Percentiles rank a stretch among this genome's conserved stretches.
Conservation (phyloP, 2,797 vertebrate genomes). For the Sciaenops ocellatus region DNA sequence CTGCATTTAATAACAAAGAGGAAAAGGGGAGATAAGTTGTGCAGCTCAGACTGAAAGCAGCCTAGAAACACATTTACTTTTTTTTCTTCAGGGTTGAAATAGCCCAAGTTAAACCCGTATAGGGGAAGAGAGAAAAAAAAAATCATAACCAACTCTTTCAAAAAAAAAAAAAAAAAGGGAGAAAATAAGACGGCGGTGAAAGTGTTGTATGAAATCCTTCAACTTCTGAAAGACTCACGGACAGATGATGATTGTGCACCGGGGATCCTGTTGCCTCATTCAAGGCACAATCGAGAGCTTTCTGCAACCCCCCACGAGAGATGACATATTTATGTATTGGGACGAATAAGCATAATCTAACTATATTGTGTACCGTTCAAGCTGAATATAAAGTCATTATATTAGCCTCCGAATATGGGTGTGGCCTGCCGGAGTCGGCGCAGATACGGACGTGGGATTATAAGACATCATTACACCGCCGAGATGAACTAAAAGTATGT, state of each 20-base stretch:
- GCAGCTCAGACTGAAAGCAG: slow-evolving; percentile 80
- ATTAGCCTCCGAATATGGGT: slow-evolving; percentile 60
- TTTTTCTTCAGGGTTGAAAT: slow-evolving; percentile 72
- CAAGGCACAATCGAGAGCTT: slow-evolving; percentile 75
- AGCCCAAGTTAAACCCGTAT: slow-evolving; percentile 75
- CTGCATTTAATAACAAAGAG: slow-evolving; percentile 78
- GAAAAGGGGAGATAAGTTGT: slow-evolving; percentile 78
- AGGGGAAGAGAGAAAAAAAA: slow-evolving; percentile 19
- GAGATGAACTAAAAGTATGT: slow-evolving; percentile 63
- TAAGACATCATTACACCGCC: slow-evolving; percentile 68
- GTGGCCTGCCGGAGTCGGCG: slow-evolving; percentile 60
- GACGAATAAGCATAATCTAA: slow-evolving; percentile 77
- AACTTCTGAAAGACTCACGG: slow-evolving; percentile 77
- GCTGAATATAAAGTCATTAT: slow-evolving; percentile 75
- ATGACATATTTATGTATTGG: slow-evolving; percentile 76
- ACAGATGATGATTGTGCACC: slow-evolving; percentile 73
- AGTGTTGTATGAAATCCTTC: slow-evolving; percentile 79
- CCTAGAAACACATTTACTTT: slow-evolving; percentile 78
- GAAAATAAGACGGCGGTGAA: slow-evolving; percentile 74
- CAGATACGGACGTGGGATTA: slow-evolving; percentile 70
- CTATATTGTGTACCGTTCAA: slow-evolving; percentile 66
- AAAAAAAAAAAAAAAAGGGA: slow-evolving; percentile 50
- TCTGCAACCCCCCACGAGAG: slow-evolving; percentile 51
- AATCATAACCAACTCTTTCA: slow-evolving; percentile 71
- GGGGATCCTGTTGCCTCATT: slow-evolving; percentile 77